Percentiles rank a stretch among this genome's conserved stretches.
phyloP scores from a whole-genome alignment of 2,797 vertebrate genomes.

The Masticophis lateralis region DNA sequence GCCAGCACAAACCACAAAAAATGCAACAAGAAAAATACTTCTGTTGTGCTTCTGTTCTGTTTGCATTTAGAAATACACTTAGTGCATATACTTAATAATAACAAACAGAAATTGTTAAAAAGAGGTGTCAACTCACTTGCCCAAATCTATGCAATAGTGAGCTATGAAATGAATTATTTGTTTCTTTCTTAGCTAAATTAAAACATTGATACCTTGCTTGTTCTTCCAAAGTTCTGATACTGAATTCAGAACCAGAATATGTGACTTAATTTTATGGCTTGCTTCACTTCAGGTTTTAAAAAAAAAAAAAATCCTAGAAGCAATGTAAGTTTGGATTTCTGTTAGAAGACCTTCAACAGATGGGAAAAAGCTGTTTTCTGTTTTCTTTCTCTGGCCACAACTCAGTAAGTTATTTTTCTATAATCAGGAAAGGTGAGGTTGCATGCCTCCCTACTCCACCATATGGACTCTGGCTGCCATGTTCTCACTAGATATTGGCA shows the following conservation, averaged over 20 bases:
- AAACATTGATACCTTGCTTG: background rate
- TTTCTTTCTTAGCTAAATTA: background rate
- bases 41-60: background rate
- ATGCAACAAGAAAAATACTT: background rate
- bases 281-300: background rate
- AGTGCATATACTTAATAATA: background rate
- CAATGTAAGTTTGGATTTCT: background rate
- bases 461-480: background rate
- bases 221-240: background rate
- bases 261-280: background rate
- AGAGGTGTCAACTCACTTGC: background rate
- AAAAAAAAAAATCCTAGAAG: background rate
- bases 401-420: background rate
- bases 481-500: background rate
- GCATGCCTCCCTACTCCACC: background rate
- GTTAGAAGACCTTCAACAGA: background rate
- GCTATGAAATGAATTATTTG: background rate
- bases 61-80: background rate
- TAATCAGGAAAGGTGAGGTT: background rate
- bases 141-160: background rate
- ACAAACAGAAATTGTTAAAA: background rate
- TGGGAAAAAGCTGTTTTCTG: background rate
- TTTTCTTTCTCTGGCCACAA: background rate
- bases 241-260: background rate
- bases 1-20: background rate